Evolutionary conservation across 2,113 vertebrate genomes (phyloP).

Genomic region (Cebus imitator): DNA sequence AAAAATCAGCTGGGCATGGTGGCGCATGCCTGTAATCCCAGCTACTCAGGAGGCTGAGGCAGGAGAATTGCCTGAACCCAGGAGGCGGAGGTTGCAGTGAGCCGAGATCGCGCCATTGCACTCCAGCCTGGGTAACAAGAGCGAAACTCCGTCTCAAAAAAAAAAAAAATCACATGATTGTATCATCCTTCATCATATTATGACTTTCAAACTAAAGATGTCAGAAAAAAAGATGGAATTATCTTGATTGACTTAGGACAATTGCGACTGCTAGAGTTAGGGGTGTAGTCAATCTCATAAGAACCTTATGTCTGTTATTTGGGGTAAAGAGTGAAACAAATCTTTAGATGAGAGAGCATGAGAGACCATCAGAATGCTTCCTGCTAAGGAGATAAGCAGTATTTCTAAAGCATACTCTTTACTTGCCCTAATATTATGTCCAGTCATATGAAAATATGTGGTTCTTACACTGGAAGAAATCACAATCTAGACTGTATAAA

Average conservation of each 20-base stretch:
- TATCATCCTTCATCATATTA: neutral
- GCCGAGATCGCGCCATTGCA: too few species aligned
- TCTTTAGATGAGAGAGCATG: neutral
- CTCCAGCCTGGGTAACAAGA: too few species aligned
- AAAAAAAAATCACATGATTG: neutral
- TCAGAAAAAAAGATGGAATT: neutral
- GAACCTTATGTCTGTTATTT: neutral
- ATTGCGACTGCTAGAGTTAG: neutral
- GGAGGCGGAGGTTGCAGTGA: too few species aligned
- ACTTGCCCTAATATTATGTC: neutral
- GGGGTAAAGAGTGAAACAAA: neutral
- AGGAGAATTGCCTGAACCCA: too few species aligned
- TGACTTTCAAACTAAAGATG: neutral
- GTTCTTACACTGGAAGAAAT: neutral
- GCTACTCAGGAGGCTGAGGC: too few species aligned
- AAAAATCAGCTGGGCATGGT: too few species aligned
- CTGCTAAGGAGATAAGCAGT: neutral
- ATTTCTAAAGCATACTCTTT: neutral
- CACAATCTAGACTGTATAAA: neutral
- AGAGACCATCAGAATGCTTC: neutral
- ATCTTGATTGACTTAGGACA: neutral
- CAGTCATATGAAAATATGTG: neutral
- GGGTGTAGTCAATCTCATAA: neutral
- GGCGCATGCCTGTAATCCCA: too few species aligned
- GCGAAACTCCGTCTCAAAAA: too few species aligned